These are phyloP conservation scores for Trypoxylon attenuatum DNA, from an alignment of 2,888 invertebrate species.

Conservation along the genomic window DNA sequence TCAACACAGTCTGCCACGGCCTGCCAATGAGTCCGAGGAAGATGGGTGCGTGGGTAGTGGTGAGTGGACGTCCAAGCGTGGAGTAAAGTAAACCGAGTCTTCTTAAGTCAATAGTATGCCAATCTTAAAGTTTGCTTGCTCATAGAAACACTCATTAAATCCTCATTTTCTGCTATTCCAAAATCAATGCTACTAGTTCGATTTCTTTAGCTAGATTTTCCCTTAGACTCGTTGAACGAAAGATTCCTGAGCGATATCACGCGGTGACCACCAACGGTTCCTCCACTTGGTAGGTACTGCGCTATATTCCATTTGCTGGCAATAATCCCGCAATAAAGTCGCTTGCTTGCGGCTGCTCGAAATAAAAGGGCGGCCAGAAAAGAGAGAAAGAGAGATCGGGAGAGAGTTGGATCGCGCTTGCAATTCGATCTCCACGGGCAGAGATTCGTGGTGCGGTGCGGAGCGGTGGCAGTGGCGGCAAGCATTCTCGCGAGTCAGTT, in stretches of 20 bases:
- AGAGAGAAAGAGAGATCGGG: not conserved
- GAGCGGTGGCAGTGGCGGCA: slow-evolving; percentile 16
- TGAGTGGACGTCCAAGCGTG: not conserved
- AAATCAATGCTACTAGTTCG: no score
- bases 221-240: no score
- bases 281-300: not conserved
- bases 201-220: no score
- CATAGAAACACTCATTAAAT: no score
- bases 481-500: slow-evolving; percentile 49
- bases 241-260: no score
- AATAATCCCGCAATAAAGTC: not conserved
- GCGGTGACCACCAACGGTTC: not conserved
- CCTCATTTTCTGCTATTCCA: no score
- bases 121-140: no score
- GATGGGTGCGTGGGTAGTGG: not conserved
- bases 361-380: not conserved
- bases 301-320: not conserved
- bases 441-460: not conserved
- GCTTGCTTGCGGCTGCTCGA: not conserved
- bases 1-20: slow-evolving; percentile 9
- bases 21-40: not conserved
- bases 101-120: no score
- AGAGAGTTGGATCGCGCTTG: not conserved
- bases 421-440: not conserved
- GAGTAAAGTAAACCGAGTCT: no score